Evolutionary conservation across 1,140 invertebrate species (phyloP).

Genomic region (Nixonia krombeini): DNA sequence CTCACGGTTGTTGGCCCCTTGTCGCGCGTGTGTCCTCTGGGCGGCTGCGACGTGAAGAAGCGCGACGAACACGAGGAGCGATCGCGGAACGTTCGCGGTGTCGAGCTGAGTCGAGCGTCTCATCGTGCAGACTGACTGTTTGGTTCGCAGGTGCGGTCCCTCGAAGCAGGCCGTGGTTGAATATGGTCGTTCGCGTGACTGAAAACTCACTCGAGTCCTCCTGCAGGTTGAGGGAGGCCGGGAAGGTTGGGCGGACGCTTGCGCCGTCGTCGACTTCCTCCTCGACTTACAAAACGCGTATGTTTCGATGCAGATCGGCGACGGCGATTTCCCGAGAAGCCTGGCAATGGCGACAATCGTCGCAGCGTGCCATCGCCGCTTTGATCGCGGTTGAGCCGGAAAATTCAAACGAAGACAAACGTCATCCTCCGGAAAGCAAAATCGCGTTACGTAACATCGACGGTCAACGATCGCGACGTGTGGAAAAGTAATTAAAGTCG

Average conservation of each 20-base stretch:
- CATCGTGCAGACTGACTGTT: constrained; percentile 61
- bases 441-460: too few species aligned
- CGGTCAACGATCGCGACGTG: too few species aligned
- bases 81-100: constrained; percentile 35
- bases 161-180: constrained; percentile 41
- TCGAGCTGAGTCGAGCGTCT: constrained; percentile 52
- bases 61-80: constrained; percentile 40
- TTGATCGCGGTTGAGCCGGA: too few species aligned
- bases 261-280: constrained; percentile 31
- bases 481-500: too few species aligned
- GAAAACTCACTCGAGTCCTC: constrained; percentile 48
- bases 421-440: too few species aligned
- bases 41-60: constrained; percentile 29
- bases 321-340: constrained; percentile 19
- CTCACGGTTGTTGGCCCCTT: constrained; percentile 45
- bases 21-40: constrained; percentile 56
- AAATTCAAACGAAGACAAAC: too few species aligned
- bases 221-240: constrained; percentile 44
- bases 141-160: constrained; percentile 41
- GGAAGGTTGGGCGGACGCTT: constrained; percentile 35
- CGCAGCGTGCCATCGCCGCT: too few species aligned
- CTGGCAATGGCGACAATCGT: too few species aligned
- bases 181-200: constrained; percentile 56
- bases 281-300: constrained; percentile 15
- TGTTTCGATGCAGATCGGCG: constrained; percentile 22